Conservation (phyloP, 2,888 invertebrate genomes). For the Xestobium rufovillosum region DNA sequence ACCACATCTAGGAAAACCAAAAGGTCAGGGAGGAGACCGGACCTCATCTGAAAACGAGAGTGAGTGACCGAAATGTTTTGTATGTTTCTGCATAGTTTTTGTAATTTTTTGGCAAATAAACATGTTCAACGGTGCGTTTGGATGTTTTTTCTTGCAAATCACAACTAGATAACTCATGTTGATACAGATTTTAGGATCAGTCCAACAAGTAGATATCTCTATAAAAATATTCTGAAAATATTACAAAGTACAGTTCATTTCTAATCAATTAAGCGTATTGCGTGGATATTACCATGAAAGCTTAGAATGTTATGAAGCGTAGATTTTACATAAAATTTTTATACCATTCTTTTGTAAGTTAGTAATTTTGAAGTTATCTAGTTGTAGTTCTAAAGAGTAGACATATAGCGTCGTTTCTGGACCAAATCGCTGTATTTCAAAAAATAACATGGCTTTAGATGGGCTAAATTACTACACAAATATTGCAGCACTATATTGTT, state of each 20-base stretch:
- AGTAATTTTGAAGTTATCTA: neutral
- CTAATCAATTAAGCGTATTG: neutral
- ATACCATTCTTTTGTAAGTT: neutral
- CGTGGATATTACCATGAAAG: neutral
- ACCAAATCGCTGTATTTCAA: too few relatives aligned
- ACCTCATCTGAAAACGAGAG: neutral
- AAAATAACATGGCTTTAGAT: too few relatives aligned
- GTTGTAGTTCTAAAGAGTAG: too few relatives aligned
- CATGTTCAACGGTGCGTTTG: neutral
- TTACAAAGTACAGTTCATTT: neutral
- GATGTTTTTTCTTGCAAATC: neutral
- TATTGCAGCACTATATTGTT: too few relatives aligned
- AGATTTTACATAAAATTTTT: neutral
- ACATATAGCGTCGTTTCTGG: too few relatives aligned
- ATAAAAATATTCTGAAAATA: neutral
- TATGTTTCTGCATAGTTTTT: neutral
- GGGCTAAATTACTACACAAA: too few relatives aligned
- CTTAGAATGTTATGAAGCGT: neutral
- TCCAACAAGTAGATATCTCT: slow-evolving; percentile 3
- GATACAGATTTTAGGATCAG: slow-evolving; percentile 1
- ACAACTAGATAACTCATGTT: neutral
- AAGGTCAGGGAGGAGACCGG: neutral
- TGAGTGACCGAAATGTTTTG: neutral
- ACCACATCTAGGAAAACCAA: slow-evolving; percentile 1
- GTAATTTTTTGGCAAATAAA: neutral